phyloP scores from a whole-genome alignment of 37 sponge, comb jelly and placozoan species.

The Geodia barretti region DNA sequence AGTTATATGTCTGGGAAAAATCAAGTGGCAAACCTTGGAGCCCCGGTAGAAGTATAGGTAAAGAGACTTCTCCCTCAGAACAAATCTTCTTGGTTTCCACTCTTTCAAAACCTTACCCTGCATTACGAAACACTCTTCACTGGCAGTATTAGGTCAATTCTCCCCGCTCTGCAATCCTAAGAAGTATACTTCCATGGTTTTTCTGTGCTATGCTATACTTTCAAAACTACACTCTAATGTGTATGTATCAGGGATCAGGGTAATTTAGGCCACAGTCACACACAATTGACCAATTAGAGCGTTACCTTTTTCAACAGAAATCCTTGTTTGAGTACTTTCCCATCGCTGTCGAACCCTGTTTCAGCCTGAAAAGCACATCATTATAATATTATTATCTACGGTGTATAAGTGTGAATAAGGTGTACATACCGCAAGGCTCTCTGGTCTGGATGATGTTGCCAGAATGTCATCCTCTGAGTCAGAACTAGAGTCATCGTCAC shows the following conservation, averaged over 20 bases:
- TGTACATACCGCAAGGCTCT: not conserved
- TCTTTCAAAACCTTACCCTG: conserved; percentile 35
- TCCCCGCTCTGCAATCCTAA: too few species aligned
- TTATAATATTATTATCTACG: not conserved
- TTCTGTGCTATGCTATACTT: too few species aligned
- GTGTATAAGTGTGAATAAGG: not conserved
- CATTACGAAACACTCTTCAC: not conserved
- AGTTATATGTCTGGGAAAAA: too few species aligned
- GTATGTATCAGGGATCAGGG: too few species aligned
- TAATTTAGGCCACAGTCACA: too few species aligned
- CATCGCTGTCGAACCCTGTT: conserved; percentile 19
- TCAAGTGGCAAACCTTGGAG: too few species aligned
- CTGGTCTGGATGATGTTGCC: not conserved
- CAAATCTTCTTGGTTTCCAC: conserved; percentile 73
- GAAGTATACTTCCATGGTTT: too few species aligned
- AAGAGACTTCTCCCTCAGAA: conserved; percentile 44
- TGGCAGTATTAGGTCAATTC: not conserved
- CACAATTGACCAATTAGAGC: too few species aligned
- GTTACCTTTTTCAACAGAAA: conserved; percentile 63
- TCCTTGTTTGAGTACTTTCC: conserved; percentile 56
- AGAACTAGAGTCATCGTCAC: conserved; percentile 17
- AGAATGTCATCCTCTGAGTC: conserved; percentile 32
- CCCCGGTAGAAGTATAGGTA: conserved; percentile 47
- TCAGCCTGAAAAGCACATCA: not conserved
- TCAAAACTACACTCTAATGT: too few species aligned